phyloP scores from a whole-genome alignment of 1,140 invertebrate genomes.

The Drosophila watanabei region DNA sequence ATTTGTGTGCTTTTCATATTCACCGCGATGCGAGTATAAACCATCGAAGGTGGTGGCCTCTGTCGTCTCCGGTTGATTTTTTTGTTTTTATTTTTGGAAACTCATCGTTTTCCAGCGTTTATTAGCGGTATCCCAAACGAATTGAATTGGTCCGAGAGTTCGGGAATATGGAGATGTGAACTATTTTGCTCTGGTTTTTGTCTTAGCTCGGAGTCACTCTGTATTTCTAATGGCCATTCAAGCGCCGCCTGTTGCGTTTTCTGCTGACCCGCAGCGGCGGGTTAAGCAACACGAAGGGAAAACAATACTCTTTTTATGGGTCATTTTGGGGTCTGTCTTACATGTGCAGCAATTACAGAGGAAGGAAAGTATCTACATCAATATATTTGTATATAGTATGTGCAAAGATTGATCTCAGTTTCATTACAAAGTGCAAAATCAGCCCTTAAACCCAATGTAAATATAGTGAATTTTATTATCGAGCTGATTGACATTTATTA shows the following conservation, averaged over 20 bases:
- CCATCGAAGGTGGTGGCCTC: slow-evolving; percentile 27
- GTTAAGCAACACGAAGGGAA: slow-evolving; percentile 40
- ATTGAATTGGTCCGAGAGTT: slow-evolving; percentile 36
- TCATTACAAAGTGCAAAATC: slow-evolving; percentile 5
- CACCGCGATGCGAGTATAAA: slow-evolving; percentile 48
- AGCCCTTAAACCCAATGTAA: background rate
- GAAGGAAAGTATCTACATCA: background rate
- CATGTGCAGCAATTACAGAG: slow-evolving; percentile 76
- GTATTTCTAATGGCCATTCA: slow-evolving; percentile 18
- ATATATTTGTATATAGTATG: background rate
- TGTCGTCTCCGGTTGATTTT: slow-evolving; percentile 45
- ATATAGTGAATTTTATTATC: background rate
- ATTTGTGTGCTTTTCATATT: slow-evolving; percentile 82
- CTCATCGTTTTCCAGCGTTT: slow-evolving; percentile 79
- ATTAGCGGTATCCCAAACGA: slow-evolving; percentile 58
- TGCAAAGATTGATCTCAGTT: background rate
- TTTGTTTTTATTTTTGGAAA: slow-evolving; percentile 69
- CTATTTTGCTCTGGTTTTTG: slow-evolving; percentile 39
- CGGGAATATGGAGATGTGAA: slow-evolving; percentile 38
- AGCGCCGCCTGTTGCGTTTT: slow-evolving; percentile 70
- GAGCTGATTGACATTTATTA: slow-evolving; percentile 1
- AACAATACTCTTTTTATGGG: slow-evolving; percentile 61
- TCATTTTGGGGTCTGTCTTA: slow-evolving; percentile 48
- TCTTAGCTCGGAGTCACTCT: slow-evolving; percentile 17
- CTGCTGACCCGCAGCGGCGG: slow-evolving; percentile 54